These are phyloP conservation scores for Desmophyllum pertusum DNA, from an alignment of 92 coral and sea anemone species.

Conservation along the genomic window DNA sequence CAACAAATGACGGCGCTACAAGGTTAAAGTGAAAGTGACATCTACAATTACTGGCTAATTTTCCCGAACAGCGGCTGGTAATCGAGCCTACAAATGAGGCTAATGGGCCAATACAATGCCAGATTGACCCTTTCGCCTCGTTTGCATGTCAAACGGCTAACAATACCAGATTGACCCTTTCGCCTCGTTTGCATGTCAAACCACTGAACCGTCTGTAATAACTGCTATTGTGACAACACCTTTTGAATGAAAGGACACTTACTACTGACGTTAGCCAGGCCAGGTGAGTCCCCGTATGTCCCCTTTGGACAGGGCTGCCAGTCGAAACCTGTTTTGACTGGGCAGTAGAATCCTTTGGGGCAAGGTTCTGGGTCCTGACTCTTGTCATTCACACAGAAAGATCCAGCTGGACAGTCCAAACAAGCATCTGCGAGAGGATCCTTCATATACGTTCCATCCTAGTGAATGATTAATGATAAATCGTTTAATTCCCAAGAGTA, in stretches of 20 bases:
- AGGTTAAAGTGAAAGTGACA: not conserved
- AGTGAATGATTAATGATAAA: not conserved
- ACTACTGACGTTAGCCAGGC: slow-evolving; percentile 86
- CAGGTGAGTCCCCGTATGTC: slow-evolving; percentile 82
- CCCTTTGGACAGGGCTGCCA: slow-evolving; percentile 95
- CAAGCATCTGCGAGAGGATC: slow-evolving; percentile 88
- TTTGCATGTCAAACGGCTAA: too few relatives aligned
- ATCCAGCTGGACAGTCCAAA: slow-evolving; percentile 92
- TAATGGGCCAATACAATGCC: too few relatives aligned
- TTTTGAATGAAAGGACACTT: slow-evolving; percentile 27
- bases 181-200: too few relatives aligned
- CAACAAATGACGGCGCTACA: not conserved
- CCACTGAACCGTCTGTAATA: too few relatives aligned
- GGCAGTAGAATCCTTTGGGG: slow-evolving; percentile 94
- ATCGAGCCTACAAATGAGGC: too few relatives aligned
- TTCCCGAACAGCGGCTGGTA: too few relatives aligned
- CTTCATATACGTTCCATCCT: slow-evolving; percentile 97
- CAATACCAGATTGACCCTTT: too few relatives aligned
- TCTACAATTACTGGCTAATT: too few relatives aligned
- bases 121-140: too few relatives aligned
- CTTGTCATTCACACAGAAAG: slow-evolving; percentile 92
- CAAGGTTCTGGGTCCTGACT: slow-evolving; percentile 95
- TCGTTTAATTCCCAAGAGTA: not conserved
- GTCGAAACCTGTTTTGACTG: slow-evolving; percentile 84
- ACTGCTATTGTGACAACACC: not conserved